These are phyloP conservation scores for Fragum fragum DNA, from an alignment of 2,888 invertebrate genomes.

Conservation along the genomic window DNA sequence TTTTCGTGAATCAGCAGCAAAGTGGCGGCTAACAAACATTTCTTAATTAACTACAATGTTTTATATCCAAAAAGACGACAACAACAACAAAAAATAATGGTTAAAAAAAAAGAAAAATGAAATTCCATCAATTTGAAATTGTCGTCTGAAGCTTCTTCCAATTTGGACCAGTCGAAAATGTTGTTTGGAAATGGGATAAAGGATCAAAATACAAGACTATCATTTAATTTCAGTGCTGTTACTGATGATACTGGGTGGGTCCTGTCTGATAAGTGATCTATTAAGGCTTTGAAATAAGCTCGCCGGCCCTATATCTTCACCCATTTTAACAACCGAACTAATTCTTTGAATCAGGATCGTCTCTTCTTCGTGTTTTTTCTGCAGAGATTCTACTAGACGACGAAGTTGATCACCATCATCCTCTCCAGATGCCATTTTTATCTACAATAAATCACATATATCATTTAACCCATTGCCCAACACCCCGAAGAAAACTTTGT, in stretches of 20 bases:
- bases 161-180: too few species aligned
- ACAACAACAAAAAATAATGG: too few species aligned
- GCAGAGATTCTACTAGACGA: background rate
- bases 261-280: background rate
- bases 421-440: background rate
- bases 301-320: background rate
- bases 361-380: background rate
- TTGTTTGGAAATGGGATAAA: background rate
- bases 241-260: background rate
- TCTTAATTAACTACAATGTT: too few species aligned
- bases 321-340: background rate
- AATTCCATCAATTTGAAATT: too few species aligned
- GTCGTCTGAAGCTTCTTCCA: too few species aligned
- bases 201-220: background rate
- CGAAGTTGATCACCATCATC: background rate
- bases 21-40: too few species aligned
- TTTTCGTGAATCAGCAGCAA: too few species aligned
- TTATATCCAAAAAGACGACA: too few species aligned
- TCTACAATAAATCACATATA: too few species aligned
- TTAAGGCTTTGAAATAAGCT: background rate
- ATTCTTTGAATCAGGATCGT: background rate
- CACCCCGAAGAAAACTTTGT: too few species aligned
- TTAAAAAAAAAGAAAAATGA: too few species aligned
- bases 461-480: too few species aligned
- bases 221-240: background rate